Base-by-base conservation (phyloP, 2,888 invertebrate genomes). In the Leptinotarsa tumamoca region DNA sequence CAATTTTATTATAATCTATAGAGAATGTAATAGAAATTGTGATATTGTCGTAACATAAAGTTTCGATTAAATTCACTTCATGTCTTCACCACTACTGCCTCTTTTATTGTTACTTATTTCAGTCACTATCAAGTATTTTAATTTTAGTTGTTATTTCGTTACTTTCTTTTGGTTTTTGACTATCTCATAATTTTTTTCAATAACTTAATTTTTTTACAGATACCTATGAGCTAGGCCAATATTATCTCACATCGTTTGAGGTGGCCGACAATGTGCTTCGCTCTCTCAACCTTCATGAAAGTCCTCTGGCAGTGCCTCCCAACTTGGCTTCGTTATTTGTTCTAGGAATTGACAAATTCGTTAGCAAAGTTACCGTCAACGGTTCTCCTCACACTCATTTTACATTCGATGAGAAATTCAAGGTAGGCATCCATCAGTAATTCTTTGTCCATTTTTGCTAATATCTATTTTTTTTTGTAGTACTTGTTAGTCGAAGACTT, bases 221-320 rank as follows among this genome's bases (percentile, higher is more conserved):
- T 83, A 90, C 91, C 54, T 90, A 90, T 81, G 90, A 91, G 84
- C 92, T 92, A 81, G 90, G 90, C 74, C 90, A 90, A 79, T 93
- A 91, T 87, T 90, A 90, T 69, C 88, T 90, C 80, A 89, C 92
- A 27, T 87, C 89, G 54, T 92, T 92, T 85, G 83, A 84, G 52
- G 71, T 87, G 77, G 81, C 85, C 72, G 80, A 81, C 3, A 83
- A 83, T 14, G 82, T 82, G 56, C 76, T 89, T 33, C 81, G 83
- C 63, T 84, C 82, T 4, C 80, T 84, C 33, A 83, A 84, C n/a
- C 80, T 84, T 18, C 84, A 84, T 73, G 86, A 86, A 84, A 85
- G 86, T 23, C 76, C 82, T 17, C n/a, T 17, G 21, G 86, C 86
- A 74, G 79, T 80, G 69, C 88, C 88, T 4, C 88, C 89, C 0